These are phyloP conservation scores for Acanthurus lineatus DNA, from an alignment of 2,797 vertebrate genomes.

Conservation along the genomic window DNA sequence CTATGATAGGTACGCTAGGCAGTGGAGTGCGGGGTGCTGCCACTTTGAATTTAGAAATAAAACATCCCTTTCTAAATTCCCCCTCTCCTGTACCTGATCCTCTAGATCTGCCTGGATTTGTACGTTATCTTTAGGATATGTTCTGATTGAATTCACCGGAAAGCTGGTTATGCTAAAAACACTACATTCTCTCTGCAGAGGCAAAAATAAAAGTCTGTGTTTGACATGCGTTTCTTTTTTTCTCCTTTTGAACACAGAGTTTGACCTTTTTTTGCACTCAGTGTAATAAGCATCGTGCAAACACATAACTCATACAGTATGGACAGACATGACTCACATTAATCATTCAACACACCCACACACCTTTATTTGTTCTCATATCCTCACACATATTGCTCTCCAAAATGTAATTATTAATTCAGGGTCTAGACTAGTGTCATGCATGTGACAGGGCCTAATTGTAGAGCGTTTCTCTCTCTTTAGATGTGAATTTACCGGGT, in stretches of 20 bases:
- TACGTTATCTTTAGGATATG: conserved; percentile 55
- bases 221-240: conserved; percentile 44
- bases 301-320: conserved; percentile 73
- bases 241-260: conserved; percentile 64
- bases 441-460: conserved; percentile 52
- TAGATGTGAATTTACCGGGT: conserved; percentile 70
- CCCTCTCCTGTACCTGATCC: conserved; percentile 58
- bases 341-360: conserved; percentile 71
- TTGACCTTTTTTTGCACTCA: conserved; percentile 81
- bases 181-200: conserved; percentile 29
- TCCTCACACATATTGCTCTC: conserved; percentile 44
- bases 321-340: conserved; percentile 75
- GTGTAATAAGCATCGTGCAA: conserved; percentile 84
- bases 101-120: conserved; percentile 58
- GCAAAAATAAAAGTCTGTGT: conserved; percentile 41
- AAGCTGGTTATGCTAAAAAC: conserved; percentile 49
- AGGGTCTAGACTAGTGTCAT: conserved; percentile 43
- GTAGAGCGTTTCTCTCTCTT: conserved; percentile 59
- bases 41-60: conserved; percentile 76
- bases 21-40: conserved; percentile 55
- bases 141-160: conserved; percentile 60
- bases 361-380: neutral
- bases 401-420: conserved; percentile 77
- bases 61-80: conserved; percentile 53
- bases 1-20: conserved; percentile 58